Evolutionary conservation across 2,888 invertebrate species (phyloP), one percentile per base, ranked within the genome.

Genomic region (Adelognathus sp.): DNA sequence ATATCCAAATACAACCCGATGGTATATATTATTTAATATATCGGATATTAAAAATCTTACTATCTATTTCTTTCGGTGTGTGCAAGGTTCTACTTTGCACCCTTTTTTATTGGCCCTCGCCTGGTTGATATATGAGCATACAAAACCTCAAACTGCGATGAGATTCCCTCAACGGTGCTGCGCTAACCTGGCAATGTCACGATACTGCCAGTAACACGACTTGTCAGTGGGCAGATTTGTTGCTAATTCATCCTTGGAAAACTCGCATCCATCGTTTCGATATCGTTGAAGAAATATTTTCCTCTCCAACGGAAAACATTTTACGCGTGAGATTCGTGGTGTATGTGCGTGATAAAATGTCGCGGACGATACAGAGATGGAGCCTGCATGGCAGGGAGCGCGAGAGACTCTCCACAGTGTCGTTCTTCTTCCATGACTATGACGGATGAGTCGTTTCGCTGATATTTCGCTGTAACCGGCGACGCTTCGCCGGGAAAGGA

Each of bases 391-490:
- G n/a, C 14, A 9, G 21, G 16, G 18, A 18, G 31, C 54, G 46
- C 11, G 3, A 16, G 27, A 33, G n/a, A 29, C 29, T 29, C 46
- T 67, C 44, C n/a, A 33, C 36, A 29, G 46, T 14, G 60, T 24
- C 58, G 60, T 76, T 76, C 69, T 79, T 76, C 69, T 67, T 60
- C 31, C 67, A 33, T 79, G 79, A 79, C 76, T 66, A 72, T 76
- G 79, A 79, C 67, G 66, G 61, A 79, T 77, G 67, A 61, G 66
- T 78, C 56, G 44, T 60, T 64, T 60, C 63, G 52, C 64, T 64
- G 58, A 36, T 71, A 63, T 79, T 71, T 66, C 71, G 54, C 50
- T n/a, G 54, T 14, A 24, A 36, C 67, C 54, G 36, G 66, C 39
- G 31, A 39, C 16, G n/a, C 50, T 61, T 67, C 9, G 18, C 54